Conservation (phyloP, 2,113 vertebrate genomes). For the Pteruthius melanotis region DNA sequence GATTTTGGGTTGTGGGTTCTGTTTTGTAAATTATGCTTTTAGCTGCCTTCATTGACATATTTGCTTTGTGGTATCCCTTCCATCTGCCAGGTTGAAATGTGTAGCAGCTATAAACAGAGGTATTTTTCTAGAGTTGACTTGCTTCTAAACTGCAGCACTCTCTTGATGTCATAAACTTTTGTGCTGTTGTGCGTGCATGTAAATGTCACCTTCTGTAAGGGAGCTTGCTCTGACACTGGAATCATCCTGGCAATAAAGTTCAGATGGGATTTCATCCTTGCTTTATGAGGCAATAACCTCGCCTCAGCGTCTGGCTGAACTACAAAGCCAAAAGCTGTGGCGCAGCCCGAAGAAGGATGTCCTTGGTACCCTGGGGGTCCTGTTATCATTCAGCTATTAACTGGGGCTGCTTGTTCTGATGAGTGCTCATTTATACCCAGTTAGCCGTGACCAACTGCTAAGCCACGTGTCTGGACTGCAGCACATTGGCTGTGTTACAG, state of each 20-base stretch:
- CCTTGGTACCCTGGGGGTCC: slow-evolving; percentile 1
- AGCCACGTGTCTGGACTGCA: not conserved
- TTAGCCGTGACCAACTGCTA: not conserved
- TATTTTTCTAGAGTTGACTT: slow-evolving; percentile 2
- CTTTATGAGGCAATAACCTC: slow-evolving; percentile 21
- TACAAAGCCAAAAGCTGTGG: not conserved
- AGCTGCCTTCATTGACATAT: not conserved
- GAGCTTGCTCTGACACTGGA: not conserved
- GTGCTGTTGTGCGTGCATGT: not conserved
- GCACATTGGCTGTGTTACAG: not conserved
- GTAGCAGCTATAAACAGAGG: not conserved
- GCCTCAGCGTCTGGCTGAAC: not conserved
- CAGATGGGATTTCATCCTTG: not conserved
- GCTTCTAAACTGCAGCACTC: not conserved
- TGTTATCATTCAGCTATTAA: not conserved
- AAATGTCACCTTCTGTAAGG: slow-evolving; percentile 28
- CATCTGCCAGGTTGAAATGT: not conserved
- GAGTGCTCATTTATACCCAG: not conserved
- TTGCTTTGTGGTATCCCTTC: slow-evolving; percentile 15
- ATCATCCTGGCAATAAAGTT: not conserved
- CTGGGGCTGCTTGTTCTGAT: not conserved
- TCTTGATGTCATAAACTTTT: slow-evolving; percentile 1
- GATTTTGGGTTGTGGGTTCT: not conserved
- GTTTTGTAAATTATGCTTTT: not conserved
- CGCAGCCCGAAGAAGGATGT: not conserved